Percentiles rank a stretch among this genome's conserved stretches.
Conservation (phyloP, 2,888 invertebrate species). For the Coelinius sp. region DNA sequence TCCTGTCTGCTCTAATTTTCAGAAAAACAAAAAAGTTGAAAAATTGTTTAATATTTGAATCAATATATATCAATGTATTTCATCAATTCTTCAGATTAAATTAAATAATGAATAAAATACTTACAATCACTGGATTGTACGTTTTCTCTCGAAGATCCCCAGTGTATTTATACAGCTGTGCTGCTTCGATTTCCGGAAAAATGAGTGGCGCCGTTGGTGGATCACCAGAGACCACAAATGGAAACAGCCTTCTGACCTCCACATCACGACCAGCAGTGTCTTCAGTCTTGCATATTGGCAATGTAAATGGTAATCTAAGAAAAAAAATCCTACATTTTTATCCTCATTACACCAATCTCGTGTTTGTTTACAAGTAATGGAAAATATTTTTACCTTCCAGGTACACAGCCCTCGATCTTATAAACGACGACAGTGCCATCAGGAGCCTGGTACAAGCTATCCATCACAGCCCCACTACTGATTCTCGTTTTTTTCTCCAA, state of each 20-base stretch:
- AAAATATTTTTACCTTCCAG: slow-evolving; percentile 44
- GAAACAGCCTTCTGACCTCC: slow-evolving; percentile 49
- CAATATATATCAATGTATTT: too few relatives aligned
- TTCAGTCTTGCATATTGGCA: slow-evolving; percentile 51
- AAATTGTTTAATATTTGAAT: neutral
- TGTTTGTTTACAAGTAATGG: neutral
- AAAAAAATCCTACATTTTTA: slow-evolving; percentile 8
- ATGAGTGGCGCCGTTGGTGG: slow-evolving; percentile 40
- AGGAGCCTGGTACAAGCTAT: slow-evolving; percentile 11
- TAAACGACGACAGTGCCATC: slow-evolving; percentile 37
- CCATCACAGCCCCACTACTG: neutral
- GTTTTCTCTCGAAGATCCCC: slow-evolving; percentile 21
- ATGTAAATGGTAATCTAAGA: slow-evolving; percentile 53
- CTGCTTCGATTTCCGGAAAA: slow-evolving; percentile 52
- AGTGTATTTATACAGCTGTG: slow-evolving; percentile 32
- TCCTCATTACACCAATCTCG: neutral
- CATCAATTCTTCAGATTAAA: neutral
- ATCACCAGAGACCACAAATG: slow-evolving; percentile 41
- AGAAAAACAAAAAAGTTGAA: neutral
- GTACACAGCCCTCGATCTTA: slow-evolving; percentile 51
- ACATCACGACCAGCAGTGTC: slow-evolving; percentile 45
- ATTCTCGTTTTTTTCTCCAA: slow-evolving; percentile 6
- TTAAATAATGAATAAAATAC: slow-evolving; percentile 5
- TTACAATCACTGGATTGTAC: slow-evolving; percentile 26
- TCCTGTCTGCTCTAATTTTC: slow-evolving; percentile 9